These are phyloP conservation scores for Dynastes grantii DNA, from an alignment of 2,888 invertebrate genomes.

Conservation along the genomic window DNA sequence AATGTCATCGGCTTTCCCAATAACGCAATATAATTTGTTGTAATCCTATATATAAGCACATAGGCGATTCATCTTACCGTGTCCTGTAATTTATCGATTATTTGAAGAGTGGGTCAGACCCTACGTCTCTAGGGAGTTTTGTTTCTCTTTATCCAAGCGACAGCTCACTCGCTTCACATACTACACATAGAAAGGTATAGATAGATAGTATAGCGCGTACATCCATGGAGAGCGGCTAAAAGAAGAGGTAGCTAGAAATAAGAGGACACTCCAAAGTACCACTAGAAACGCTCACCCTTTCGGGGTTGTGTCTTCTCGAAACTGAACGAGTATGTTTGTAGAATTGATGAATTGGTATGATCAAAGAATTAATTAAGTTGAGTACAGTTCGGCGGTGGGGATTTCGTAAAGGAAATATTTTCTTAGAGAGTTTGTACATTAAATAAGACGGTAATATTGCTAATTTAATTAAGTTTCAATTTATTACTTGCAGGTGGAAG, in stretches of 20 bases:
- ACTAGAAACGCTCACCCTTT: slow-evolving; percentile 45
- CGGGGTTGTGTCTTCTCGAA: slow-evolving; percentile 21
- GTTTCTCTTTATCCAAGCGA: slow-evolving; percentile 64
- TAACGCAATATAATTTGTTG: slow-evolving; percentile 31
- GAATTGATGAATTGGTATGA: slow-evolving; percentile 41
- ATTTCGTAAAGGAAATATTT: slow-evolving; percentile 27
- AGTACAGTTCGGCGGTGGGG: slow-evolving; percentile 17
- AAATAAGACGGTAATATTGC: neutral
- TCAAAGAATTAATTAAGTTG: slow-evolving; percentile 47
- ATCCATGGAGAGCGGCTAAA: neutral
- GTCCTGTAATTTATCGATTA: slow-evolving; percentile 65
- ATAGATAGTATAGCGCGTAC: neutral
- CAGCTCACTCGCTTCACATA: slow-evolving; percentile 57
- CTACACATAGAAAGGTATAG: neutral
- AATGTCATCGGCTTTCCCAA: slow-evolving; percentile 26
- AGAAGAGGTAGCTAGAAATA: slow-evolving; percentile 16
- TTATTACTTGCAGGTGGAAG: no score
- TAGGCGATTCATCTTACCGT: slow-evolving; percentile 42
- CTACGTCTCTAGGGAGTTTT: slow-evolving; percentile 65
- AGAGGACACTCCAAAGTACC: slow-evolving; percentile 38
- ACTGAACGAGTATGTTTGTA: slow-evolving; percentile 32
- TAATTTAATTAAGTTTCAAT: neutral
- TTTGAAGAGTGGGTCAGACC: slow-evolving; percentile 63
- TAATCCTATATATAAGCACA: slow-evolving; percentile 22
- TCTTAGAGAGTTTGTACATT: slow-evolving; percentile 5